Percentiles rank a stretch among this genome's conserved stretches.
Conservation (phyloP, 2,113 vertebrate genomes). For the Baryphthengus martii region DNA sequence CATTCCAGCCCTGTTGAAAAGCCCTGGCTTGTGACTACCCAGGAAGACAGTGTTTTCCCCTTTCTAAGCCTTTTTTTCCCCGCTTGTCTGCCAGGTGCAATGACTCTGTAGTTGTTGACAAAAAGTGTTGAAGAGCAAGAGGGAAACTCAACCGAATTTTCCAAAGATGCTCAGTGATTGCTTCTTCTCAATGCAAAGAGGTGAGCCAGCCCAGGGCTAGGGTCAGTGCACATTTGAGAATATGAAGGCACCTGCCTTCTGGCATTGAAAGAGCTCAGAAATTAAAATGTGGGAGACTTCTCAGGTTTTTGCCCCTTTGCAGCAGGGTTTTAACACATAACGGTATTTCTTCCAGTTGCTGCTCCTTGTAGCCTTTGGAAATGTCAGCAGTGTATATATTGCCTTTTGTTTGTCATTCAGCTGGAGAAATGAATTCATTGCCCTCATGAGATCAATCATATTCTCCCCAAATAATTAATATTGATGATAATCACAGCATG, state of each 20-base stretch:
- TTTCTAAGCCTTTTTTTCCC: neutral
- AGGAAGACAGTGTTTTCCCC: neutral
- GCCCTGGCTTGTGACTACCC: neutral
- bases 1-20: neutral
- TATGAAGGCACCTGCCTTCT: neutral
- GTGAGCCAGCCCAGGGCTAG: neutral
- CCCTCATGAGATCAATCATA: constrained; percentile 42
- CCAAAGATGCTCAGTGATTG: neutral
- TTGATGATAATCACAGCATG: neutral
- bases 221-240: neutral
- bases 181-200: neutral
- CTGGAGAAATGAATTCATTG: constrained; percentile 18
- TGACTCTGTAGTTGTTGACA: neutral
- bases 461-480: constrained; percentile 54
- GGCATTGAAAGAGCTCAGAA: neutral
- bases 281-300: neutral
- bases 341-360: neutral
- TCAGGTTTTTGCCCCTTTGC: neutral
- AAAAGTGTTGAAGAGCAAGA: neutral
- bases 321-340: neutral
- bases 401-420: constrained; percentile 53
- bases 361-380: constrained; percentile 35
- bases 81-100: neutral
- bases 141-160: neutral
- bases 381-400: constrained; percentile 27